Base-by-base conservation (phyloP, 2,888 invertebrate species). In the Drosophila meridionalis region DNA sequence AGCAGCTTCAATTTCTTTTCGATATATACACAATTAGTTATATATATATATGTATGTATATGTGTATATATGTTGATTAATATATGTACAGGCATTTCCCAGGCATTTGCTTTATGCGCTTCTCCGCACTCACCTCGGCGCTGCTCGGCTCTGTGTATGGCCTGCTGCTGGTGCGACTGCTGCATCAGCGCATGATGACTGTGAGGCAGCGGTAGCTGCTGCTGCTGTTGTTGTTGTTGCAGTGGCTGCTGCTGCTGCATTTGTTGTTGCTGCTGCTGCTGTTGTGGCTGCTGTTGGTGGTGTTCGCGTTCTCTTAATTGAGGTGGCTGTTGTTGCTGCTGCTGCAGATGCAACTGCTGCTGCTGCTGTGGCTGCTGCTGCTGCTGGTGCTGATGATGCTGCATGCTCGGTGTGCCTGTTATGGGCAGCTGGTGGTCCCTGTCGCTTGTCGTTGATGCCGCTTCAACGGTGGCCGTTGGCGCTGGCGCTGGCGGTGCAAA, bases 91-190 rank as follows among this genome's bases (percentile, higher is more conserved):
- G 70, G 60, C 70, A 70, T 50, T 68, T 69, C 69, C 57, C 43
- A 53, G 42, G 45, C 11, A 34, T 34, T 52, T 59, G 26, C 28
- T 28, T 30, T 26, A n/a, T 28, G 20, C 40, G 28, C 56, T 56
- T 38, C 9, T 63, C 63, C 52, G 32, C 32, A 80, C 86, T 86
- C 82, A 86, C 86, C 86, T 76, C 86, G 72, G 57, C 82, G 76
- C 76, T 90, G 90, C 79, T 86, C 86, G 63, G 85, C 85, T 69
- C 86, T 74, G 58, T 86, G 87, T 68, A 90, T 90, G 30, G 89
- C 86, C 77, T 90, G 89, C 87, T 86, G 86, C 74, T 90, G 90
- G 36, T 87, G 86, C 42, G 87, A 84, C 34, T 90, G 90, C 89
- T 89, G 90, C 90, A 90, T 90, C 62, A 85, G 47, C 12, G 85